Percentiles rank a stretch among this genome's conserved stretches.
These are phyloP conservation scores for Tinea semifulvella DNA, from an alignment of 2,888 invertebrate genomes.

Conservation along the genomic window DNA sequence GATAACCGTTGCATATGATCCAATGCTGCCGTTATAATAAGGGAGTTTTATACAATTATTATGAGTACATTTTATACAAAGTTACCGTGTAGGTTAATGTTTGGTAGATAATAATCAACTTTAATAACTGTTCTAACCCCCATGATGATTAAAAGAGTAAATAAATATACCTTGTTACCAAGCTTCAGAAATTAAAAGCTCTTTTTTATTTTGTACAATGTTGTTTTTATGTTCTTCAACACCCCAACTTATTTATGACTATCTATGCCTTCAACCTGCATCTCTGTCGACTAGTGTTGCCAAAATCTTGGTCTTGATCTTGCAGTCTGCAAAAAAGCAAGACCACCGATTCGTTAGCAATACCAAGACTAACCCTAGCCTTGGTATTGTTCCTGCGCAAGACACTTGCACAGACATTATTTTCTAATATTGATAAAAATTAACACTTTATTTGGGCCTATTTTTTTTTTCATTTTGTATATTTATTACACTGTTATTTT, in stretches of 20 bases:
- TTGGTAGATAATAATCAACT: conserved; percentile 50
- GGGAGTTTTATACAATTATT: conserved; percentile 13
- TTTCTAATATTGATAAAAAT: no score
- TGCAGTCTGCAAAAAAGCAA: no score
- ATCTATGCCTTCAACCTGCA: no score
- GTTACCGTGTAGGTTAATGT: conserved; percentile 62
- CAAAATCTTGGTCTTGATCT: no score
- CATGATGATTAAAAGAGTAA: conserved; percentile 48
- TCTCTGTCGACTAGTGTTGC: no score
- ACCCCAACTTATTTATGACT: neutral
- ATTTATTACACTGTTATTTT: no score
- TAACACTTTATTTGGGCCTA: no score
- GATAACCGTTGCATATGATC: neutral
- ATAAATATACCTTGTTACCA: conserved; percentile 62
- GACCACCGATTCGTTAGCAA: no score
- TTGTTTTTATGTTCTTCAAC: conserved; percentile 11
- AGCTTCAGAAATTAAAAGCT: conserved; percentile 64
- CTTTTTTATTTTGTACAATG: conserved; percentile 60
- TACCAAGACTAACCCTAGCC: no score
- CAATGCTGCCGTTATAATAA: conserved; percentile 10
- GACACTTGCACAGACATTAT: no score
- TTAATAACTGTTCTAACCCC: conserved; percentile 57
- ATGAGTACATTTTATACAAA: conserved; percentile 46
- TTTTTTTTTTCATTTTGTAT: no score
- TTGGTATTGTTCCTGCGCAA: no score